These are phyloP conservation scores for Rhingia campestris DNA, from an alignment of 2,888 invertebrate species.

Conservation along the genomic window DNA sequence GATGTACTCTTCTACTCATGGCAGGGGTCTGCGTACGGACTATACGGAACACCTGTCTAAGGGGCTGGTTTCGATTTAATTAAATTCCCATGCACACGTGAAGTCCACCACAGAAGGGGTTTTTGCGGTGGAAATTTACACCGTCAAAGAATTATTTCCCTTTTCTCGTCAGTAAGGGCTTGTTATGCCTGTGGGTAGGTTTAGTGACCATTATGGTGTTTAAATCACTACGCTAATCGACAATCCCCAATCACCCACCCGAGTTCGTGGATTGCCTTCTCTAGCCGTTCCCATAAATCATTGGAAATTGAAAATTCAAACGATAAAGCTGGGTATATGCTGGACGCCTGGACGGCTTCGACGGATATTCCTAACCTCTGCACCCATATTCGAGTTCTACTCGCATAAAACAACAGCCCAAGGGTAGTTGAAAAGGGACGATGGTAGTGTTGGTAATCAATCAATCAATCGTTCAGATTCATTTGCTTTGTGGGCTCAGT, in stretches of 20 bases:
- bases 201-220: conserved; percentile 22
- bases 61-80: conserved; percentile 33
- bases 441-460: conserved; percentile 37
- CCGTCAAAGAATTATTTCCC: too few species aligned
- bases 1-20: background rate
- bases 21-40: background rate
- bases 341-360: background rate
- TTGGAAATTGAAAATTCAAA: conserved; percentile 61
- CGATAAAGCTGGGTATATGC: background rate
- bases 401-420: background rate
- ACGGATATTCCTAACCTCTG: background rate
- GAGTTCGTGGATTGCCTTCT: background rate
- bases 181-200: conserved; percentile 16
- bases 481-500: conserved; percentile 29
- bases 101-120: conserved; percentile 10
- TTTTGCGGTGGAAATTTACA: conserved; percentile 3
- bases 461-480: conserved; percentile 50
- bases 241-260: conserved; percentile 38
- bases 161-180: background rate
- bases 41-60: conserved; percentile 3
- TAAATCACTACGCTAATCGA: conserved; percentile 57
- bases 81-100: conserved; percentile 7
- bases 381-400: background rate
- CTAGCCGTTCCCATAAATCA: conserved; percentile 38
- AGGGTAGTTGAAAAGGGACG: background rate